A percentile compares a stretch with the other conserved stretches of the same genome.
Conservation (phyloP, 2,113 vertebrate genomes). For the Melospiza melodia region DNA sequence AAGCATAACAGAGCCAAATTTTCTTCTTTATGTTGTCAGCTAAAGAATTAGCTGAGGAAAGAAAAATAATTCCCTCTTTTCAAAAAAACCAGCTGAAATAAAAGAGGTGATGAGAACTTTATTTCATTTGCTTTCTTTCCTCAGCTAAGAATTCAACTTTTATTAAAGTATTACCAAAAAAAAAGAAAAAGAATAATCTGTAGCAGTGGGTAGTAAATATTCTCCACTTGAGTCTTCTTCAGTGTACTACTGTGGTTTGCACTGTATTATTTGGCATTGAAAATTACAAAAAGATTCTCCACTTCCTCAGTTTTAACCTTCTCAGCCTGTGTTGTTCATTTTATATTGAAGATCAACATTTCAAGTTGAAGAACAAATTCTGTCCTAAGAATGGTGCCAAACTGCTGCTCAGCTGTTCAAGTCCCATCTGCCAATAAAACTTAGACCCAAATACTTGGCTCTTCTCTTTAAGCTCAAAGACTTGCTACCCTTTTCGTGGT, state of each 20-base stretch:
- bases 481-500: neutral
- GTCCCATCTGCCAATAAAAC: neutral
- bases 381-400: neutral
- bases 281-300: neutral
- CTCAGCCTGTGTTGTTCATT: neutral
- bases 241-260: neutral
- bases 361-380: neutral
- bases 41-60: neutral
- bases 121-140: neutral
- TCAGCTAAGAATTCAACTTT: neutral
- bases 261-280: neutral
- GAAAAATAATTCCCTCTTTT: neutral
- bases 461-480: neutral
- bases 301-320: slow-evolving; percentile 4
- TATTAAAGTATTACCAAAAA: neutral
- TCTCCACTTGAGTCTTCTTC: neutral
- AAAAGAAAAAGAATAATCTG: neutral
- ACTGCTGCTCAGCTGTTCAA: neutral
- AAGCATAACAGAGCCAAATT: neutral
- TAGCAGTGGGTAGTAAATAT: neutral
- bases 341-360: neutral
- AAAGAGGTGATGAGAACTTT: neutral
- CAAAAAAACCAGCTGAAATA: neutral
- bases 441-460: neutral
- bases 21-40: neutral